Conservation (phyloP, 2,888 invertebrate species). For the Limnephilus marmoratus region DNA sequence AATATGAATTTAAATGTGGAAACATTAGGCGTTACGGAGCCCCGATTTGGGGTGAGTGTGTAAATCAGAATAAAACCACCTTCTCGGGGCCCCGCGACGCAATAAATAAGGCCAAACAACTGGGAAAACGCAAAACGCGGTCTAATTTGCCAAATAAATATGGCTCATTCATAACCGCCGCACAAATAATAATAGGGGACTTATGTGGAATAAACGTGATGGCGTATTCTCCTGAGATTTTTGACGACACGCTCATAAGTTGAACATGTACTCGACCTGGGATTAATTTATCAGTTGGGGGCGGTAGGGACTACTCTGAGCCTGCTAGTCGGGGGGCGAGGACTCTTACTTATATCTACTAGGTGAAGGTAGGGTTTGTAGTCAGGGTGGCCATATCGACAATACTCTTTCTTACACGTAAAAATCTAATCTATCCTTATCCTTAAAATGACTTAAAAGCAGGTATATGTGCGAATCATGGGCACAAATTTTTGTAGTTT, state of each 20-base stretch:
- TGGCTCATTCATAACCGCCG: slow-evolving; percentile 46
- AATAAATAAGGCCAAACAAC: slow-evolving; percentile 38
- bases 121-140: slow-evolving; percentile 51
- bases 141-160: slow-evolving; percentile 54
- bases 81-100: background rate
- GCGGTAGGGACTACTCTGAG: background rate
- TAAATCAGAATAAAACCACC: slow-evolving; percentile 28
- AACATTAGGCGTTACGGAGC: background rate
- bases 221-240: slow-evolving; percentile 33
- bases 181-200: slow-evolving; percentile 25
- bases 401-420: background rate
- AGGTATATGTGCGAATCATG: no score
- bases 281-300: slow-evolving; percentile 54
- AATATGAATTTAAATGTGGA: slow-evolving; percentile 4
- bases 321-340: background rate
- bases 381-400: background rate
- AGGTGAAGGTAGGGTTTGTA: background rate
- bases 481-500: no score
- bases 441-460: background rate
- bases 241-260: slow-evolving; percentile 53
- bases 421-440: no score
- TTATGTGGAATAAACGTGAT: slow-evolving; percentile 32
- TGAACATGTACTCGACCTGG: slow-evolving; percentile 55
- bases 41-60: slow-evolving; percentile 3
- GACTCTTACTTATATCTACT: background rate